Evolutionary conservation across 2,888 invertebrate genomes (phyloP).

Genomic region (Aethes cnicana): DNA sequence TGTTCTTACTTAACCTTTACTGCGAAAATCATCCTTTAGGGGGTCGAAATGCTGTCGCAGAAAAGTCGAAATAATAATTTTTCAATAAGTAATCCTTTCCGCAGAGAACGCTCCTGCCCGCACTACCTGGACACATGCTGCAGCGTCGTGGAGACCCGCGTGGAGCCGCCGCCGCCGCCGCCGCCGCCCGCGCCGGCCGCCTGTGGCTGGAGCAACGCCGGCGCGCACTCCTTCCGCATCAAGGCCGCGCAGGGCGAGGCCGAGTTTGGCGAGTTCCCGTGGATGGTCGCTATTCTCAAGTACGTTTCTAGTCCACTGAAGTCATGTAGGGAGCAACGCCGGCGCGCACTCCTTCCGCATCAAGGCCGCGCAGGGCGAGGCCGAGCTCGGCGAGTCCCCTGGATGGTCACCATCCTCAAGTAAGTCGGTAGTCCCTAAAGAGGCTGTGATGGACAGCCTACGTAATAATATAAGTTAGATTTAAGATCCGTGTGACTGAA

Average conservation of each 20-base stretch:
- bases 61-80: neutral
- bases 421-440: too few species aligned
- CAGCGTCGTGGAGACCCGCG: neutral
- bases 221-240: too few species aligned
- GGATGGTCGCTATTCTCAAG: conserved; percentile 3
- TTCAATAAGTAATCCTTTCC: neutral
- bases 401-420: conserved; percentile 2
- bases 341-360: too few species aligned
- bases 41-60: neutral
- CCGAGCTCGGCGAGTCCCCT: neutral
- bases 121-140: conserved; percentile 32
- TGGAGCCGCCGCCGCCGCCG: neutral
- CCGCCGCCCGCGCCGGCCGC: neutral
- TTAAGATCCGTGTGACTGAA: too few species aligned
- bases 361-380: neutral
- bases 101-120: conserved; percentile 22
- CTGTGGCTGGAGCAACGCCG: neutral
- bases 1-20: too few species aligned
- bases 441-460: too few species aligned
- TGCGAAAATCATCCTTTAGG: too few species aligned
- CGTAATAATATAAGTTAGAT: too few species aligned
- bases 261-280: neutral
- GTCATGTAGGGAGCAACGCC: neutral
- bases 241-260: neutral
- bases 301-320: too few species aligned